Evolutionary conservation across 2,113 vertebrate genomes (phyloP).

Genomic region (Brachionichthys hirsutus): DNA sequence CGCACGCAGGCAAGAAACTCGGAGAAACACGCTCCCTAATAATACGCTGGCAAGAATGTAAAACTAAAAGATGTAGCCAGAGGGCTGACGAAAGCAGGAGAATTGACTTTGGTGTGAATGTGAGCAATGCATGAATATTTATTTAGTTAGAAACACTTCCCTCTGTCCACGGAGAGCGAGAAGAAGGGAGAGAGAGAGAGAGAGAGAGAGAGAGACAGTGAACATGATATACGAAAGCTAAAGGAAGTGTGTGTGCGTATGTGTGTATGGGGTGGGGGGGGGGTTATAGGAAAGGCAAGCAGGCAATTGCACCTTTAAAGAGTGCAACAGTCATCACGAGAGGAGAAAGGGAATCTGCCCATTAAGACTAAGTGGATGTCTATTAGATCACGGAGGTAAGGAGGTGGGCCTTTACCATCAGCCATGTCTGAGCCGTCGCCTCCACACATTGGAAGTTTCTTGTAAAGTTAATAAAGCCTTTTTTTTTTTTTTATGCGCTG

Average conservation of each 20-base stretch:
- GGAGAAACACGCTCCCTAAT: constrained; percentile 12
- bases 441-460: constrained; percentile 42
- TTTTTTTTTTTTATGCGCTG: constrained; percentile 13
- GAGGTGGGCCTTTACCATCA: constrained; percentile 78
- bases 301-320: constrained; percentile 73
- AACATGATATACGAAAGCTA: constrained; percentile 40
- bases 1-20: constrained; percentile 11
- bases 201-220: constrained; percentile 36
- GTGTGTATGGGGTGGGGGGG: too few species aligned
- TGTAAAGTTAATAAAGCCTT: constrained; percentile 28
- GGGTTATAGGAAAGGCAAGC: constrained; percentile 66
- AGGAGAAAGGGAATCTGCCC: constrained; percentile 75
- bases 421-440: constrained; percentile 41
- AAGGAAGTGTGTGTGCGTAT: constrained; percentile 1
- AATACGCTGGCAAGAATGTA: constrained; percentile 27
- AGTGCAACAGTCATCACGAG: constrained; percentile 71
- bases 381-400: constrained; percentile 80
- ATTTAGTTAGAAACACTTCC: constrained; percentile 48
- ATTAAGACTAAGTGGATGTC: constrained; percentile 78
- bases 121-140: constrained; percentile 62
- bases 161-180: constrained; percentile 34
- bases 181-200: too few species aligned
- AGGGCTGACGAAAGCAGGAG: constrained; percentile 49
- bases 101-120: constrained; percentile 33
- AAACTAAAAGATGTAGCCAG: constrained; percentile 59